A percentile compares a stretch with the other conserved stretches of the same genome.
These are phyloP conservation scores for Lordiphosa collinella DNA, from an alignment of 1,140 invertebrate genomes.

Conservation along the genomic window DNA sequence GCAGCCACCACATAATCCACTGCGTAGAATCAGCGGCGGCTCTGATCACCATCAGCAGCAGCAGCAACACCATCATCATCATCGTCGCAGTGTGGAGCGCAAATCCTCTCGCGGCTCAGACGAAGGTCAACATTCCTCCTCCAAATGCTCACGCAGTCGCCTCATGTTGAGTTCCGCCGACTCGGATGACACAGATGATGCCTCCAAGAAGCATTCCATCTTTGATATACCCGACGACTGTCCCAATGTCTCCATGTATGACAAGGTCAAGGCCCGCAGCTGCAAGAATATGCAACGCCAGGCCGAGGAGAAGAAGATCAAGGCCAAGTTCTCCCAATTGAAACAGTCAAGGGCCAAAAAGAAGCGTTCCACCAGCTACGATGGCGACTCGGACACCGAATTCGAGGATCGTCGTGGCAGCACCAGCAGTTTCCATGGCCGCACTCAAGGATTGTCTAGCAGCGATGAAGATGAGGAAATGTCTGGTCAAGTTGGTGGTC, in stretches of 20 bases:
- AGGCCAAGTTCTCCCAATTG: slow-evolving; percentile 93
- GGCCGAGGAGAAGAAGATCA: slow-evolving; percentile 92
- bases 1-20: slow-evolving; percentile 47
- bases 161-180: slow-evolving; percentile 79
- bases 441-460: slow-evolving; percentile 53
- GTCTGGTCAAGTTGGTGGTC: slow-evolving; percentile 25
- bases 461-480: slow-evolving; percentile 49
- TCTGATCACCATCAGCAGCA: too few species aligned
- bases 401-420: slow-evolving; percentile 80
- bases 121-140: slow-evolving; percentile 44
- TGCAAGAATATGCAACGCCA: slow-evolving; percentile 95
- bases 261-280: slow-evolving; percentile 97
- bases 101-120: slow-evolving; percentile 50
- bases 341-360: slow-evolving; percentile 93
- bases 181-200: slow-evolving; percentile 86
- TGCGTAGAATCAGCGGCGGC: too few species aligned
- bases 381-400: slow-evolving; percentile 89
- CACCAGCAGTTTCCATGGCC: slow-evolving; percentile 63
- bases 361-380: slow-evolving; percentile 92
- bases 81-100: slow-evolving; percentile 54
- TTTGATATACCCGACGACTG: slow-evolving; percentile 94
- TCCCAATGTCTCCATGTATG: slow-evolving; percentile 98
- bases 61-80: slow-evolving; percentile 50
- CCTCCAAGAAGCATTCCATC: slow-evolving; percentile 93
- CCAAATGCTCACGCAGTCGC: slow-evolving; percentile 46